These are phyloP conservation scores for Danio aesculapii DNA, from an alignment of 2,797 vertebrate genomes.

Conservation along the genomic window DNA sequence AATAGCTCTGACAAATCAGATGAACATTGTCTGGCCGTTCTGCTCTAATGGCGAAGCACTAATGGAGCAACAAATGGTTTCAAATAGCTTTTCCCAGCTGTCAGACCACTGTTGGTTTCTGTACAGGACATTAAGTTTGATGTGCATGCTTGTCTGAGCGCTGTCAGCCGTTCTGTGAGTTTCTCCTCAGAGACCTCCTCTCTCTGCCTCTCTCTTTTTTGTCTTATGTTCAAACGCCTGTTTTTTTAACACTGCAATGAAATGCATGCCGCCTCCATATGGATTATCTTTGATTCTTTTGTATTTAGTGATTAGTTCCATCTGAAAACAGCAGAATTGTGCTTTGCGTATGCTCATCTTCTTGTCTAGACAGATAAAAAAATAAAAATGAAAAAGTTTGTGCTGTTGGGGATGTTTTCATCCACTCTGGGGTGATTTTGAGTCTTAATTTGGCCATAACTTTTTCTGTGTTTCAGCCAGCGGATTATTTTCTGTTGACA, in stretches of 20 bases:
- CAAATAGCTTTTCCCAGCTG: constrained; percentile 31
- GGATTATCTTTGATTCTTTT: not conserved
- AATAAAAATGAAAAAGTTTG: not conserved
- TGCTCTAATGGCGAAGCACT: constrained; percentile 20
- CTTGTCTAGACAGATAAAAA: not conserved
- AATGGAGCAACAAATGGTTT: constrained; percentile 36
- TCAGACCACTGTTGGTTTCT: constrained; percentile 22
- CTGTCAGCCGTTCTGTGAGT: not conserved
- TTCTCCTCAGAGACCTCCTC: not conserved
- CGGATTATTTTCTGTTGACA: not conserved
- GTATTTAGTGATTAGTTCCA: constrained; percentile 14
- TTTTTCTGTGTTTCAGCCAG: too few species aligned
- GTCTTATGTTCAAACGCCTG: not conserved
- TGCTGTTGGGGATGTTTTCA: too few species aligned
- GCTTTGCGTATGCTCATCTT: constrained; percentile 7
- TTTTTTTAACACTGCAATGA: too few species aligned
- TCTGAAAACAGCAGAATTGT: constrained; percentile 23
- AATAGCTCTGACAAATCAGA: constrained; percentile 21
- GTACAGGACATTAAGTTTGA: constrained; percentile 1
- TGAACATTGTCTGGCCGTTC: constrained; percentile 6
- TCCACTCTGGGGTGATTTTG: too few species aligned
- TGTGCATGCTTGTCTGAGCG: not conserved
- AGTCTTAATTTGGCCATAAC: too few species aligned
- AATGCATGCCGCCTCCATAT: not conserved
- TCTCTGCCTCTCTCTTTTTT: not conserved